Conservation (phyloP, 2,113 vertebrate genomes). For the Osmerus mordax region DNA sequence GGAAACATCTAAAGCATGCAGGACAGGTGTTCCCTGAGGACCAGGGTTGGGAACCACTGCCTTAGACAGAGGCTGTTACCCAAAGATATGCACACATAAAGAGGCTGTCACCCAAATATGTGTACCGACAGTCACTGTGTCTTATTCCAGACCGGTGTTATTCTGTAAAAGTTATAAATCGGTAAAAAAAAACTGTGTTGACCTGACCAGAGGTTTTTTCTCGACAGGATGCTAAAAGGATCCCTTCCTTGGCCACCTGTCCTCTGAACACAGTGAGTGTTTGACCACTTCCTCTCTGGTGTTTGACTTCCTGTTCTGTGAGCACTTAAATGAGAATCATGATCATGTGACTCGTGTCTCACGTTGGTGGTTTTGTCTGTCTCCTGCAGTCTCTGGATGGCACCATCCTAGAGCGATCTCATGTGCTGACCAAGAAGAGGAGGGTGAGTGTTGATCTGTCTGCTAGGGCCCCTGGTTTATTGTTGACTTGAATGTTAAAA, state of each 20-base stretch:
- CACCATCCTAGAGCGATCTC: slow-evolving; percentile 64
- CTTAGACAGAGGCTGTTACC: no score
- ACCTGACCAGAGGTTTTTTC: background rate
- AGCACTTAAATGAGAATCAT: background rate
- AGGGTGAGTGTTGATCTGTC: slow-evolving; percentile 70
- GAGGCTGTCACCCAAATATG: no score
- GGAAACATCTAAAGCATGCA: no score
- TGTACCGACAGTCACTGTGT: no score
- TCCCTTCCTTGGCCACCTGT: slow-evolving; percentile 80
- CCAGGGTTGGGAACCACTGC: no score
- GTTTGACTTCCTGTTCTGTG: background rate
- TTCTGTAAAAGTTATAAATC: no score
- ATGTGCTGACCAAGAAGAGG: slow-evolving; percentile 77
- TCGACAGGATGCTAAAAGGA: slow-evolving; percentile 91
- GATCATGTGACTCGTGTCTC: background rate
- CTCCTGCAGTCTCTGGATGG: slow-evolving; percentile 77
- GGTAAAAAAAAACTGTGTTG: no score
- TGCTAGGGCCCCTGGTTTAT: no score
- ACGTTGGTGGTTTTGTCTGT: slow-evolving; percentile 4
- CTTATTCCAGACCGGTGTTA: no score
- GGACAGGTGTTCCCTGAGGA: no score
- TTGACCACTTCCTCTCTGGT: background rate
- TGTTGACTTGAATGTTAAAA: no score
- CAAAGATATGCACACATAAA: no score
- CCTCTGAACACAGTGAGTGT: slow-evolving; percentile 81